phyloP scores from a whole-genome alignment of 2,113 vertebrate genomes.

The Anser cygnoides region DNA sequence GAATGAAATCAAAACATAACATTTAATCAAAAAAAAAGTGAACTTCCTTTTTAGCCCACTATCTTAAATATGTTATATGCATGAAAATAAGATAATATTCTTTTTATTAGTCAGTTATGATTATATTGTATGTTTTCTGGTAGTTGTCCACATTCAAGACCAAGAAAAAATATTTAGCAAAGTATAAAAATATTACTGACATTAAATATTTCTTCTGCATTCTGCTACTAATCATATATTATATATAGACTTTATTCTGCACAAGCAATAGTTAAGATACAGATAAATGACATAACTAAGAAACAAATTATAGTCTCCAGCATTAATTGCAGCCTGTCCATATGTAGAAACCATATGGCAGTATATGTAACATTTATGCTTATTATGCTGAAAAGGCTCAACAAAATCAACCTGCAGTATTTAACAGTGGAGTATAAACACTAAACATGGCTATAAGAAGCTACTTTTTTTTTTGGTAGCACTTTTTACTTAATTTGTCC shows the following conservation, averaged over 20 bases:
- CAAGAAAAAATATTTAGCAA: not conserved
- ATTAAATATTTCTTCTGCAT: not conserved
- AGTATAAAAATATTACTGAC: not conserved
- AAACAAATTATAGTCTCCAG: not conserved
- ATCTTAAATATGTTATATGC: not conserved
- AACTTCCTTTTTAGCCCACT: not conserved
- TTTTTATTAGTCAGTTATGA: no score
- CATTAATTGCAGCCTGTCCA: not conserved
- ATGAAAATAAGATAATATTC: not conserved
- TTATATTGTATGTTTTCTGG: not conserved
- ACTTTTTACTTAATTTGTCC: constrained; percentile 12
- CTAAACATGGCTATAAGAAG: not conserved
- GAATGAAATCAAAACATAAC: not conserved
- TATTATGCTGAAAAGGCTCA: not conserved
- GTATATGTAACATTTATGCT: not conserved
- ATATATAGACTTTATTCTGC: not conserved
- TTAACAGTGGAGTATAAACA: constrained; percentile 24
- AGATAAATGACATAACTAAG: not conserved
- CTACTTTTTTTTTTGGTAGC: not conserved
- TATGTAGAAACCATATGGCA: constrained; percentile 19
- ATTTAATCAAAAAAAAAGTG: not conserved
- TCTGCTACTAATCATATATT: not conserved
- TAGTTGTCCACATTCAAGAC: not conserved
- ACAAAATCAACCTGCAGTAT: not conserved
- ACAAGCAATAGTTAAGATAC: not conserved